Percentiles rank a stretch among this genome's conserved stretches.
phyloP scores from a whole-genome alignment of 53 echinoderm and acorn worm genomes.

The Apostichopus leukothele region DNA sequence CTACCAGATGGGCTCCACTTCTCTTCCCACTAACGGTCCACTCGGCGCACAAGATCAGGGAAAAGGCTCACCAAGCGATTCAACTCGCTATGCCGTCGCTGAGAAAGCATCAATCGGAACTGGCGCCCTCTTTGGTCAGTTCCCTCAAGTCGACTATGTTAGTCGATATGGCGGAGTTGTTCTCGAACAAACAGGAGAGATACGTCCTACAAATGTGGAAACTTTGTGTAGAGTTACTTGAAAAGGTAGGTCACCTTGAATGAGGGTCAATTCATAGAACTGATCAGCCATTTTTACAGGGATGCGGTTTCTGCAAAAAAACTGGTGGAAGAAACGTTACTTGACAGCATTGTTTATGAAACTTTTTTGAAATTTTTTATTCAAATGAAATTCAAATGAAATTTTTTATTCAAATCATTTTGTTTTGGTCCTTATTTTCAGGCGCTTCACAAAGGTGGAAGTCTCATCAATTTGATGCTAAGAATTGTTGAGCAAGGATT shows the following conservation, averaged over 20 bases:
- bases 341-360: no score
- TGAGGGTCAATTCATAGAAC: background rate
- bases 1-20: constrained; percentile 84
- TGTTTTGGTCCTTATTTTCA: constrained; percentile 29
- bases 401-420: background rate
- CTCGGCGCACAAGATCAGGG: constrained; percentile 83
- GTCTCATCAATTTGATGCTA: constrained; percentile 86
- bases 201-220: constrained; percentile 80
- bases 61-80: constrained; percentile 63
- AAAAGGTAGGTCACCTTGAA: constrained; percentile 60
- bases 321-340: no score
- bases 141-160: constrained; percentile 61
- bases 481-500: constrained; percentile 91
- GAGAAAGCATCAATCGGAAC: constrained; percentile 59
- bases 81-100: constrained; percentile 73
- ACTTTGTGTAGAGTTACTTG: constrained; percentile 71
- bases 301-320: no score
- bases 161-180: constrained; percentile 59
- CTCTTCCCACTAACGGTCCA: constrained; percentile 74
- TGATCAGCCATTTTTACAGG: no score
- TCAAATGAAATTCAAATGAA: no score
- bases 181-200: constrained; percentile 70
- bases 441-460: constrained; percentile 88
- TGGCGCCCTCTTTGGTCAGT: constrained; percentile 56
- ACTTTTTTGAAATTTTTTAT: no score